Evolutionary conservation across 1,140 invertebrate genomes (phyloP), one percentile per base, ranked within the genome.

Genomic region (Cryptotermes secundus): DNA sequence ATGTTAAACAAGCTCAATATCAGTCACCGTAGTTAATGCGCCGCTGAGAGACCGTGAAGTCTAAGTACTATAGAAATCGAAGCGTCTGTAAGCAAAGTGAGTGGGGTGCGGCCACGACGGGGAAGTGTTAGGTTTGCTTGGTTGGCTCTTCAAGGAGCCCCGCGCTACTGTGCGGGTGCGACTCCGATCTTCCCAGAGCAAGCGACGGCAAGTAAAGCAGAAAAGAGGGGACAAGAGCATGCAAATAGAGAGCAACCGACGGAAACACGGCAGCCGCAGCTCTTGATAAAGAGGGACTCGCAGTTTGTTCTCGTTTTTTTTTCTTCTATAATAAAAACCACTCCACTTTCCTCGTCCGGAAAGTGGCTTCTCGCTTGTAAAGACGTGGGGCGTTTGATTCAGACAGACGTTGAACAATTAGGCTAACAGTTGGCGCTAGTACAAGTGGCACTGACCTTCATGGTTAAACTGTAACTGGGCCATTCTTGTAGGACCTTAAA

Each of bases 361-460:
- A 72, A 72, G 59, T 72, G 59, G 59, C 59, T 72, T 72, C 59
- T 72, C 26, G 59, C 59, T 72, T 72, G 59, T 72, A 72, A 72
- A 72, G 59, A n/a, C 26, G 26, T 14, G 26, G 59, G 9, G 26
- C 9, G 26, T 31, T 72, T 72, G 26, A 72, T 72, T n/a, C 26
- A 72, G 14, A 4, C 59, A 72, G 59, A 31, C 59, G 6, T 59
- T 22, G 26, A 72, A 72, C 59, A 72, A 72, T 72, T 72, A 72
- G 45, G 59, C 59, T n/a, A 31, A 72, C 59, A 72, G 26, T 31
- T 72, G n/a, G 59, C 59, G 14, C 45, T 49, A 1, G 45, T 49
- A 31, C 26, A 26, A 31, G 59, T 31, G 59, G 59, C 59, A n/a
- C 59, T 72, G 59, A 31, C 59, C 59, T 72, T 72, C 31, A n/a